Base-by-base conservation (phyloP, 2,113 vertebrate species). In the Drymodes brunneopygia region DNA sequence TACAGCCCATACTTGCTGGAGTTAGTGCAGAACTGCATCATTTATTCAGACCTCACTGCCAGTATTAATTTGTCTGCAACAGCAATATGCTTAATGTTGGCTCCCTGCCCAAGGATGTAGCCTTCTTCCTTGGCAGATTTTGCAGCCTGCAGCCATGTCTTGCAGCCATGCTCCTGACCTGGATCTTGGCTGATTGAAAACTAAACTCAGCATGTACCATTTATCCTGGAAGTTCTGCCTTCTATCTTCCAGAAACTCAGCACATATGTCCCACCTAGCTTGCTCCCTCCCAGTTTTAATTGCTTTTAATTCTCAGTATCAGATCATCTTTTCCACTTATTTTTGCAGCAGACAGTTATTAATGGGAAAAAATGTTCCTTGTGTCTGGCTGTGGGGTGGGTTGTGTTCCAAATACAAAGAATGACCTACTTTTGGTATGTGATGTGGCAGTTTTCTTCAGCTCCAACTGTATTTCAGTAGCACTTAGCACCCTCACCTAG, bases 401-500 rank as follows among this genome's bases (percentile, higher is more conserved):
- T 94, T 8, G 0, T 86, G 40, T 94, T 90, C 75, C 80, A 90
- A 79, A 88, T 45, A 92, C 60, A 86, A 95, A 88, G 60, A 67
- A 58, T 86, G 69, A 88, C 86, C 92, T 81, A 64, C 44, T 80
- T 94, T 47, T 1, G 0, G 7, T 88, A n/a, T 84, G 72, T 44
- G 91, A 93, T 94, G 92, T 84, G 86, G 92, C 91, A 92, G 36
- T 86, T 81, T 86, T 61, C 73, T 81, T 86, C 91, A 74, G 23
- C n/a, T 88, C 44, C 69, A 67, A 16, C 62, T 65, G 44, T 58
- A 33, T 78, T 94, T 84, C 94, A 72, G 81, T 73, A 89, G 83
- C 88, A 95, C 57, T 97, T 95, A 95, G 72, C 77, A 81, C 65
- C 40, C 77, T 96, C 73, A 96, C 94, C 94, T 91, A 91, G 82